phyloP scores from a whole-genome alignment of 2,797 vertebrate genomes.

The Acrocephalus scirpaceus region DNA sequence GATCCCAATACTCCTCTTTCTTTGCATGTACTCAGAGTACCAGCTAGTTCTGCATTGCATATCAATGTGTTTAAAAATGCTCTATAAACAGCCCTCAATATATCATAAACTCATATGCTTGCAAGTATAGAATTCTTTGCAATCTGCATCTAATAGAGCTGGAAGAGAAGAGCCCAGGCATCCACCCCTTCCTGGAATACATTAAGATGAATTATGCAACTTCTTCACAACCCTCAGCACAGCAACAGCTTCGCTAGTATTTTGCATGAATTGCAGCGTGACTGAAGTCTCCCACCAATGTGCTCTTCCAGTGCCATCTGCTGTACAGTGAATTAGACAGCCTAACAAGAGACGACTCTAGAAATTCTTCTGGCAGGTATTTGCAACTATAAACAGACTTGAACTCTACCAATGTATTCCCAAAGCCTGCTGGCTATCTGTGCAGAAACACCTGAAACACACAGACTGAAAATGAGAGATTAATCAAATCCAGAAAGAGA shows the following conservation, averaged over 20 bases:
- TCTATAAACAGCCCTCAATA: neutral
- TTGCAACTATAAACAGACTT: neutral
- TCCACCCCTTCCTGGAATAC: neutral
- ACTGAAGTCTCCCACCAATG: neutral
- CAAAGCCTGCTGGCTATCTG: neutral
- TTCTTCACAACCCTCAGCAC: neutral
- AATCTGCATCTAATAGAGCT: neutral
- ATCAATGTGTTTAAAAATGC: neutral
- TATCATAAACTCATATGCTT: neutral
- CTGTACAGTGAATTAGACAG: neutral
- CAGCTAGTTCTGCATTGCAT: neutral
- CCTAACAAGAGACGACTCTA: neutral
- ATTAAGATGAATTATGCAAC: neutral
- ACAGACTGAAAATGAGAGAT: neutral
- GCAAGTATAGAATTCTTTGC: neutral
- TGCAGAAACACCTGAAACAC: neutral
- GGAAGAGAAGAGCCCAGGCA: neutral
- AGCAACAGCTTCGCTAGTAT: neutral
- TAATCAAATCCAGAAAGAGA: neutral
- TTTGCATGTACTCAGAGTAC: accelerated
- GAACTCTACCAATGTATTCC: neutral
- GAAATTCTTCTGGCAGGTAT: neutral
- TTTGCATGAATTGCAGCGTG: neutral
- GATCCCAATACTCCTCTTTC: neutral
- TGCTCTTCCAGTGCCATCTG: conserved; percentile 55